Base-by-base conservation (phyloP, 1,140 invertebrate genomes). In the Ericerus pela region DNA sequence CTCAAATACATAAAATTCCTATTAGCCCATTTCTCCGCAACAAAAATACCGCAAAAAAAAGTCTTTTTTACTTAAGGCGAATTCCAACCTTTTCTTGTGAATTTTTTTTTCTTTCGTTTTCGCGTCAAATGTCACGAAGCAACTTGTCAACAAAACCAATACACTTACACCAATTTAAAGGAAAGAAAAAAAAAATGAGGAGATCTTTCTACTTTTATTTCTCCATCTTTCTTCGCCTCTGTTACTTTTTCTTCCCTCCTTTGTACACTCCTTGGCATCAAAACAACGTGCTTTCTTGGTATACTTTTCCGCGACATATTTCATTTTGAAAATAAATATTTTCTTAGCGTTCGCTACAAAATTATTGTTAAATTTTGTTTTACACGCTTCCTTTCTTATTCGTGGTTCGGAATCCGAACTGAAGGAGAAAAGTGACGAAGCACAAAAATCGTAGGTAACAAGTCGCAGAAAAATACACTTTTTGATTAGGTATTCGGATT, bases 91-190 rank as follows among this genome's bases (percentile, higher is more conserved):
- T 24, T 47, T 47, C 26, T 47, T 47, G 41, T 47, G 41, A 47
- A 47, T 24, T 16, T 22, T 22, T 22, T 47, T n/a, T n/a, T n/a
- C n/a, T n/a, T 47, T 38, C 36, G 41, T 24, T 22, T n/a, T n/a
- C 16, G 41, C 41, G 41, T 47, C 41, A 47, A 47, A 47, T 47
- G 41, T 47, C 22, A 47, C 41, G 41, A 47, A 22, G 41, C 41
- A 14, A 16, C 41, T 47, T 24, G 41, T 47, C 41, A 47, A 47
- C 41, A 47, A 47, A 47, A 16, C 41, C 41, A 47, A 47, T 47
- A 47, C 41, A 47, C 41, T 47, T 41, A 41, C 26, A 24, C 30
- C n/a, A 8, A 10, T 8, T 33, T 10, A 33, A 33, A 8, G 20
- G 41, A 47, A 47, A 47, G 26, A 38, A 38, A 38, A 18, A n/a